These are phyloP conservation scores for Platycercus adscitus DNA, from an alignment of 2,113 vertebrate genomes.

Conservation along the genomic window DNA sequence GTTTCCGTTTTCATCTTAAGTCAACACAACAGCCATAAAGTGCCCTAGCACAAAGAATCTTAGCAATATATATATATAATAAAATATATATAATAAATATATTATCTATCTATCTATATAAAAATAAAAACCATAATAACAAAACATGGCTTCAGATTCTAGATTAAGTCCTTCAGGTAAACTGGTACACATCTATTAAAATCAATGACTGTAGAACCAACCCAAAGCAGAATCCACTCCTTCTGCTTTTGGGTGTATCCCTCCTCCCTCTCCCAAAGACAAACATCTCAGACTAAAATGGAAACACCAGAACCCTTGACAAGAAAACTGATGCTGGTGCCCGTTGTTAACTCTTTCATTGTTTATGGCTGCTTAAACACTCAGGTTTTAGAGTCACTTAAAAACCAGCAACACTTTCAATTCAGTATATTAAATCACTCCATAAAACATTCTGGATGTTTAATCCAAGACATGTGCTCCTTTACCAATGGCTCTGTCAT, in stretches of 20 bases:
- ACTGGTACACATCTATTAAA: not conserved
- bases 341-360: not conserved
- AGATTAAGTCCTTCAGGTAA: not conserved
- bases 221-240: not conserved
- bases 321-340: not conserved
- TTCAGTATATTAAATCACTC: not conserved
- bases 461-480: not conserved
- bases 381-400: not conserved
- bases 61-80: not conserved
- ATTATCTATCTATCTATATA: not conserved
- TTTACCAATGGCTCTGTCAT: not conserved
- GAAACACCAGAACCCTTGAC: not conserved
- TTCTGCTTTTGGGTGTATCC: not conserved
- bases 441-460: not conserved
- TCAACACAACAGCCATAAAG: not conserved
- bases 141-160: not conserved
- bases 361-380: not conserved
- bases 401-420: not conserved
- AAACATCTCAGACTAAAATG: not conserved
- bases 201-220: not conserved
- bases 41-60: not conserved
- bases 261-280: not conserved
- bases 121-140: not conserved
- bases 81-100: no score
- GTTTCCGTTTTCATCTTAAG: not conserved